A percentile compares a stretch with the other conserved stretches of the same genome.
Evolutionary conservation across 2,797 vertebrate species (phyloP).

Genomic region (Thamnophis elegans): DNA sequence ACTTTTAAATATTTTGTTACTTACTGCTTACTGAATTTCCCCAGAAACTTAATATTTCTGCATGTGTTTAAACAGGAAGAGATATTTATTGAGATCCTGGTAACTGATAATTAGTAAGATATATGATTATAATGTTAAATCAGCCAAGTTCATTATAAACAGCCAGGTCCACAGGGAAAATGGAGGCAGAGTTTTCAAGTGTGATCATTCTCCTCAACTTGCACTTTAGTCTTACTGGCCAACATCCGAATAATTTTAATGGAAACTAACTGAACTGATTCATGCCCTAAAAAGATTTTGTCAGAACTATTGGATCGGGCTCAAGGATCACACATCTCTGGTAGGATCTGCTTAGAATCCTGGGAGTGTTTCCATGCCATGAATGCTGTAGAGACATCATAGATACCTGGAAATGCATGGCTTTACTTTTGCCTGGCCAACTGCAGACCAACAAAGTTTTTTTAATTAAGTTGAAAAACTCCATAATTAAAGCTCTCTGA

Average conservation of each 20-base stretch:
- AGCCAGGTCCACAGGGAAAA: background rate
- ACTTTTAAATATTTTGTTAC: background rate
- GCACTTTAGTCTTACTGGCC: background rate
- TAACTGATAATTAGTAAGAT: background rate
- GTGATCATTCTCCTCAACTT: background rate
- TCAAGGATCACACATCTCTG: background rate
- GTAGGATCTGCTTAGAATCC: background rate
- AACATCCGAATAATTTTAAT: background rate
- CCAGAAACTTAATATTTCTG: background rate
- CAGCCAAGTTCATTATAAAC: background rate
- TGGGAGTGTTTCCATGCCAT: background rate
- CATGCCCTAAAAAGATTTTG: background rate
- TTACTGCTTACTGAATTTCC: background rate
- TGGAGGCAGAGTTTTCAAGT: background rate
- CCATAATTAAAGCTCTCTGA: background rate
- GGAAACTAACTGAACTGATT: background rate
- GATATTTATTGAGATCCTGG: background rate
- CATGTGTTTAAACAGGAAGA: background rate
- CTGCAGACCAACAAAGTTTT: background rate
- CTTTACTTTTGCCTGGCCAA: background rate
- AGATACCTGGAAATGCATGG: background rate
- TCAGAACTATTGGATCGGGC: background rate
- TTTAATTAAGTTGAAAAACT: background rate
- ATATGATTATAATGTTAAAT: background rate
- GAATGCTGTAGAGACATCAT: background rate